A percentile compares a stretch with the other conserved stretches of the same genome.
Evolutionary conservation across 92 coral and sea anemone genomes (phyloP).

Genomic region (Heteractis magnifica): DNA sequence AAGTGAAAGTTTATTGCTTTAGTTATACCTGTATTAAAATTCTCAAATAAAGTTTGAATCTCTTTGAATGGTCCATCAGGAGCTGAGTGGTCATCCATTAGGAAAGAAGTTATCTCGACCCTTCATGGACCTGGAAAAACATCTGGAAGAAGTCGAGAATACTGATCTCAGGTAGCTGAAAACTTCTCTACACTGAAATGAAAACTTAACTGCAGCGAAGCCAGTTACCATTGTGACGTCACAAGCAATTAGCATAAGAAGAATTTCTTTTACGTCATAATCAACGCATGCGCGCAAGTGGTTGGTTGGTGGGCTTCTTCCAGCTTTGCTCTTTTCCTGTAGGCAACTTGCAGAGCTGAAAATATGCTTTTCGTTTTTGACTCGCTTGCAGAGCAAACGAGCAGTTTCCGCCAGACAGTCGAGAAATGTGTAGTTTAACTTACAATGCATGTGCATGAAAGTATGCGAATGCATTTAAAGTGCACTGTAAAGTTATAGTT

Average conservation of each 20-base stretch:
- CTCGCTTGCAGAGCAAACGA: no score
- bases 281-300: neutral
- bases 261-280: neutral
- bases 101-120: slow-evolving; percentile 86
- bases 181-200: neutral
- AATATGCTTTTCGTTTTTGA: no score
- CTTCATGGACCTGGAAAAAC: slow-evolving; percentile 73
- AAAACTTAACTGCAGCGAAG: neutral
- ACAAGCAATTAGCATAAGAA: neutral
- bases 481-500: neutral
- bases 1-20: no score
- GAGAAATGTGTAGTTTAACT: no score
- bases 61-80: slow-evolving; percentile 37
- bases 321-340: no score
- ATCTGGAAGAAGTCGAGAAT: slow-evolving; percentile 74
- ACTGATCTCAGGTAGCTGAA: slow-evolving; percentile 59
- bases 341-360: no score
- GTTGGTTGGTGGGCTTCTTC: neutral
- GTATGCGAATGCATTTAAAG: no score
- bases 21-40: neutral
- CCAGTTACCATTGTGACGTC: neutral
- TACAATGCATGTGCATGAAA: no score
- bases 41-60: neutral
- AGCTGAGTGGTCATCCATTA: slow-evolving; percentile 82
- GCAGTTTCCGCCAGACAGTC: no score